phyloP scores from a whole-genome alignment of 2,888 invertebrate genomes.

The Abrostola triplasia region DNA sequence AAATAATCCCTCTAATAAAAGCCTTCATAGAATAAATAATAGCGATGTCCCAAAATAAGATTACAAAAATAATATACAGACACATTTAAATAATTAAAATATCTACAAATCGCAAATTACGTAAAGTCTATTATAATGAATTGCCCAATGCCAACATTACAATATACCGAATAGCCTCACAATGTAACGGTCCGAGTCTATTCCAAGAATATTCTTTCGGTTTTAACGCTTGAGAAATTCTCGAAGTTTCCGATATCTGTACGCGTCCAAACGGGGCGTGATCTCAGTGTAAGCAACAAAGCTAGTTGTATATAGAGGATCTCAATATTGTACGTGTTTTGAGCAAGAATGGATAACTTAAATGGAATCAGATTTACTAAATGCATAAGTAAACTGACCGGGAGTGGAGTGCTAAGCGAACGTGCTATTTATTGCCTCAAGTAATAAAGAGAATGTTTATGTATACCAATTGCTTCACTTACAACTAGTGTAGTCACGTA shows the following conservation, averaged over 20 bases:
- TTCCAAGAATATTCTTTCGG: conserved; percentile 19
- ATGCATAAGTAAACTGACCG: conserved; percentile 38
- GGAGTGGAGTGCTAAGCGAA: conserved; percentile 4
- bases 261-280: conserved; percentile 30
- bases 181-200: conserved; percentile 3
- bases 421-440: neutral
- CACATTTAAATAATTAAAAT: no score
- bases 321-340: conserved; percentile 55
- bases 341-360: conserved; percentile 43
- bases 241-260: conserved; percentile 32
- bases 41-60: no score
- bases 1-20: no score
- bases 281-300: conserved; percentile 43
- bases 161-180: neutral
- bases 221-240: conserved; percentile 20
- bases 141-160: no score
- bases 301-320: conserved; percentile 48
- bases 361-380: conserved; percentile 34
- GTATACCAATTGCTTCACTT: neutral
- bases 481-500: neutral
- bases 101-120: no score
- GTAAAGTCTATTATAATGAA: no score
- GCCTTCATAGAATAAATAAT: no score
- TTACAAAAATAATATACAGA: no score
- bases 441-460: conserved; percentile 1